phyloP scores from a whole-genome alignment of 2,113 vertebrate genomes.

The Microcebus griseorufus region DNA sequence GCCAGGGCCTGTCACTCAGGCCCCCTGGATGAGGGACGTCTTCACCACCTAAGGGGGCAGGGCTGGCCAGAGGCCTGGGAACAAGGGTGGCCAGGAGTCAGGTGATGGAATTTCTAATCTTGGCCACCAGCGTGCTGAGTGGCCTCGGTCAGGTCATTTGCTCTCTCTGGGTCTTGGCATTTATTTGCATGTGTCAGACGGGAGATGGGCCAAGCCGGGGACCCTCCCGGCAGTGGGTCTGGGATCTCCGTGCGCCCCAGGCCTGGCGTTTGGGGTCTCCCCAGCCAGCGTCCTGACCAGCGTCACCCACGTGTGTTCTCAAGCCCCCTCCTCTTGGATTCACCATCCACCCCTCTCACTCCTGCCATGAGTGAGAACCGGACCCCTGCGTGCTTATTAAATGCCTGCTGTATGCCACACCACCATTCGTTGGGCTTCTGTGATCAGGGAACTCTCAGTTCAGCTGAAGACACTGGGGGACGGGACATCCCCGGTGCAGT shows the following conservation, averaged over 20 bases:
- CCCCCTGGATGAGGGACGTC: neutral
- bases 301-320: neutral
- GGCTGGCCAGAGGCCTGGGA: neutral
- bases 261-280: neutral
- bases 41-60: neutral
- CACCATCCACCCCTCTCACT: neutral
- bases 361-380: neutral
- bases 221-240: neutral
- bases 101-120: neutral
- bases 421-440: neutral
- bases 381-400: neutral
- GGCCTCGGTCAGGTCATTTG: neutral
- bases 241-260: neutral
- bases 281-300: neutral
- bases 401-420: fast-evolving
- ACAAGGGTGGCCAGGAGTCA: neutral
- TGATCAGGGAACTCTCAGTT: neutral
- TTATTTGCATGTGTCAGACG: neutral
- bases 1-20: neutral
- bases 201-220: neutral
- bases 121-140: neutral
- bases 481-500: fast-evolving
- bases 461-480: fast-evolving
- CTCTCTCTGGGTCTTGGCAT: neutral
- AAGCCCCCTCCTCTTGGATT: neutral